Base-by-base conservation (phyloP, 2,113 vertebrate genomes). In the human region DNA sequence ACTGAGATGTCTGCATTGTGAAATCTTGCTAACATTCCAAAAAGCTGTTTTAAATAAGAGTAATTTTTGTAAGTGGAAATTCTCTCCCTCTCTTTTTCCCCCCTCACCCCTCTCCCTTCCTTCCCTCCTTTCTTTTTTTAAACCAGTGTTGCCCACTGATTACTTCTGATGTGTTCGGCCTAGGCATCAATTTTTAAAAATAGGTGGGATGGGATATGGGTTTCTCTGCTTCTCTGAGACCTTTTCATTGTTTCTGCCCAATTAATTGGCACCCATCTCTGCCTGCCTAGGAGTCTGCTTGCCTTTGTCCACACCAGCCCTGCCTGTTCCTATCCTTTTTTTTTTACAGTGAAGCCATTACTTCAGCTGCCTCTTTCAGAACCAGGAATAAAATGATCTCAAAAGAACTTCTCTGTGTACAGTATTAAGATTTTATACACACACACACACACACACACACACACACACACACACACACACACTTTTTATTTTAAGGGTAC, bases 11-110 rank as follows among this genome's bases (percentile, higher is more conserved):
- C 76, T 87, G 80, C 89, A 27, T 92, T 82, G 85, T 59, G 89
- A 96, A 93, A 92, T 68, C 30, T 45, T 82, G 93, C 59, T 57
- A 82, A 70, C n/a, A 72, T 78, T 55, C 75, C 25, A 40, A 48
- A 93, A 82, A 92, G 52, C 94, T 86, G 50, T 94, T 93, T 83
- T 85, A 83, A 96, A 82, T 64, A 43, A 38, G 68, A 55, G 17
- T 43, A 52, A 57, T 80, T 93, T 80, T 93, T 83, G 18, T 75
- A 85, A 94, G 8, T 23, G 59, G 72, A 43, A 59, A 64, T 48
- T 81, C 20, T 70, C 17, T 75, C 40, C 38, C 68, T 55, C 50
- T 32, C 20, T 27, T 17, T 25, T n/a, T 9, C 23, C 17, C 4
- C 16, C 6, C 17, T 61, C 2, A 2, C 5, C 2, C 22, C 1